phyloP scores from a whole-genome alignment of 2,113 vertebrate species.

The Macrotus californicus region DNA sequence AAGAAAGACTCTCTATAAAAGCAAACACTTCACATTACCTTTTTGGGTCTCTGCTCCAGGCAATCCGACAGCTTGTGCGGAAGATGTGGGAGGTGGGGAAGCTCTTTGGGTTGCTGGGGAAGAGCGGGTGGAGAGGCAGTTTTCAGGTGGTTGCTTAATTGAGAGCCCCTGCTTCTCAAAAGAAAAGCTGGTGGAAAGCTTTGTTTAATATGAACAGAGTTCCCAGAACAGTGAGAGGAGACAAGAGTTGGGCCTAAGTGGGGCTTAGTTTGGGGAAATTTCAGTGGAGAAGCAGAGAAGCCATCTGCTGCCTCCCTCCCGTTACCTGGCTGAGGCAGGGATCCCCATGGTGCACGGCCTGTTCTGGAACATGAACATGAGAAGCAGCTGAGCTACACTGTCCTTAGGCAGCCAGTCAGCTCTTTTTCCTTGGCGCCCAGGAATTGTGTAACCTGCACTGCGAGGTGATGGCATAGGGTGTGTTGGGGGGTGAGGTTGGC shows the following conservation, averaged over 20 bases:
- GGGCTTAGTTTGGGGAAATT: background rate
- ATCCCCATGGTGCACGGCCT: accelerated
- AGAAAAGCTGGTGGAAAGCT: background rate
- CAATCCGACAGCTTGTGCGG: background rate
- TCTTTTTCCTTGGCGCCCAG: background rate
- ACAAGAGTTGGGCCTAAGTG: accelerated
- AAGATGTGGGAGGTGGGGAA: background rate
- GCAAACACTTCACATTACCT: background rate
- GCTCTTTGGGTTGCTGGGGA: background rate
- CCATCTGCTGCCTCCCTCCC: background rate
- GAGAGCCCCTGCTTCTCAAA: background rate
- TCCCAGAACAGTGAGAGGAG: background rate
- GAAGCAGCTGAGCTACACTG: background rate
- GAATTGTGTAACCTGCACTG: background rate
- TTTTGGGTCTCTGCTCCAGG: background rate
- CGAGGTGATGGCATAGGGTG: accelerated
- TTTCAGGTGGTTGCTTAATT: background rate
- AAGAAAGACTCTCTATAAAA: background rate
- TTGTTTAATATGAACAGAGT: background rate
- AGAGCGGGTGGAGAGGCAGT: background rate
- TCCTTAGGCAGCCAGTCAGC: background rate
- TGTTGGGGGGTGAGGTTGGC: too few species aligned
- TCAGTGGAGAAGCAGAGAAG: background rate
- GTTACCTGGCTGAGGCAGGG: background rate
- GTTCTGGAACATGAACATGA: background rate